phyloP scores from a whole-genome alignment of 2,888 invertebrate genomes.

The Calameuta pallipes region DNA sequence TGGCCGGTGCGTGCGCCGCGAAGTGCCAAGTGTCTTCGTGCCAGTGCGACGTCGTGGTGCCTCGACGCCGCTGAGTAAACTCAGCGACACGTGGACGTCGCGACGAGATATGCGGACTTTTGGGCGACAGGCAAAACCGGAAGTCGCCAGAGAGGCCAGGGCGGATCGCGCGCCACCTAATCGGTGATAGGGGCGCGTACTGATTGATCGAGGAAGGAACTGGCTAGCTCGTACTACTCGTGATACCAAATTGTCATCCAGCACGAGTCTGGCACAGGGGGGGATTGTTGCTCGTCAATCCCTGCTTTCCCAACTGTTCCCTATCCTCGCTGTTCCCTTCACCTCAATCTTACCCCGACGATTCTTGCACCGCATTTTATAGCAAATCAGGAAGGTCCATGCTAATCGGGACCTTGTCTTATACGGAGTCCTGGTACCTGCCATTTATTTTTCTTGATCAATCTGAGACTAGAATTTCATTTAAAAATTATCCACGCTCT shows the following conservation, averaged over 20 bases:
- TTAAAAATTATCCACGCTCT: neutral
- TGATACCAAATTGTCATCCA: neutral
- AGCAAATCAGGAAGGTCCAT: neutral
- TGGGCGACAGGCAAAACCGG: constrained; percentile 45
- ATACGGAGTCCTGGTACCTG: neutral
- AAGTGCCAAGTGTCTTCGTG: neutral
- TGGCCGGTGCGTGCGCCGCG: neutral
- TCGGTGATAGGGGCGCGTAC: constrained; percentile 41
- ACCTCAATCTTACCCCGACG: neutral
- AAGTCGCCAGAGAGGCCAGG: constrained; percentile 42
- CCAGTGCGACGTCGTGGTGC: constrained; percentile 1
- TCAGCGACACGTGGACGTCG: neutral
- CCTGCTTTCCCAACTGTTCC: neutral
- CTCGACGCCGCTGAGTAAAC: constrained; percentile 24
- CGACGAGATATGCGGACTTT: constrained; percentile 42
- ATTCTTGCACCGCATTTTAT: neutral
- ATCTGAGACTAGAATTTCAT: neutral
- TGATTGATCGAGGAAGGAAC: neutral
- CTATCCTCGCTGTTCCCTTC: neutral
- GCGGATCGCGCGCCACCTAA: constrained; percentile 42
- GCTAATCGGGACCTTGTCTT: neutral
- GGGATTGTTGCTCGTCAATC: neutral
- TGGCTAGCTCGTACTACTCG: neutral
- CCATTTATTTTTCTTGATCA: neutral
- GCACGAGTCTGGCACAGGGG: constrained; percentile 13